These are phyloP conservation scores for Pristionchus fissidentatus DNA, from an alignment of 2,888 invertebrate species.

Conservation along the genomic window DNA sequence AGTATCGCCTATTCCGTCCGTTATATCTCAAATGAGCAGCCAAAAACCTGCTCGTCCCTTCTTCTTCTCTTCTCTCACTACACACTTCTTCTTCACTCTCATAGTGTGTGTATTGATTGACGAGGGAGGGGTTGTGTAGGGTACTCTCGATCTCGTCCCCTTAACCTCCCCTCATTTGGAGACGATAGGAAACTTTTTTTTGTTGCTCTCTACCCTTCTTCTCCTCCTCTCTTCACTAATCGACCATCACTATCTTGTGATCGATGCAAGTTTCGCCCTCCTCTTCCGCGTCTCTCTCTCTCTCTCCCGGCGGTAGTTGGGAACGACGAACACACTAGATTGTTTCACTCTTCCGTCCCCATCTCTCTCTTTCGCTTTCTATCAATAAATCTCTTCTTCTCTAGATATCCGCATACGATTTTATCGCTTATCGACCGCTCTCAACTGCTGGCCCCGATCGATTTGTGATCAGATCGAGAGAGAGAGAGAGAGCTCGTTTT, in stretches of 20 bases:
- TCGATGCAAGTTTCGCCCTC: too few species aligned
- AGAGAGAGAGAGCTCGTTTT: not conserved
- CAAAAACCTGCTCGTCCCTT: not conserved
- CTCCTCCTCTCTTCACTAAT: not conserved
- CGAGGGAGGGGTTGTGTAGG: not conserved
- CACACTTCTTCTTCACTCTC: not conserved
- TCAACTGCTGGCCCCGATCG: too few species aligned
- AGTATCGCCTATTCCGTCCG: not conserved
- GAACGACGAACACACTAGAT: too few species aligned
- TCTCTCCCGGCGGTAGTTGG: not conserved
- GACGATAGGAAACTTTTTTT: too few species aligned
- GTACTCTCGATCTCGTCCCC: slow-evolving; percentile 35
- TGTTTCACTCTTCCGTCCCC: too few species aligned
- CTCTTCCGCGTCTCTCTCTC: too few species aligned
- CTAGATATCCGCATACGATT: not conserved
- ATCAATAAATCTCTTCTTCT: not conserved
- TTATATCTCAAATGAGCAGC: not conserved
- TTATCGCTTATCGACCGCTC: not conserved
- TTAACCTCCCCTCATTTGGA: slow-evolving; percentile 19
- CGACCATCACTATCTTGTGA: too few species aligned
- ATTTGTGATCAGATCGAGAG: too few species aligned
- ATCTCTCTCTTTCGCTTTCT: not conserved
- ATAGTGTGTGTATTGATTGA: not conserved
- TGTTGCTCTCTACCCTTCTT: not conserved
- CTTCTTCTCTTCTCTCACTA: not conserved